Base-by-base conservation (phyloP, 2,113 vertebrate species). In the Phylloscopus trochilus region DNA sequence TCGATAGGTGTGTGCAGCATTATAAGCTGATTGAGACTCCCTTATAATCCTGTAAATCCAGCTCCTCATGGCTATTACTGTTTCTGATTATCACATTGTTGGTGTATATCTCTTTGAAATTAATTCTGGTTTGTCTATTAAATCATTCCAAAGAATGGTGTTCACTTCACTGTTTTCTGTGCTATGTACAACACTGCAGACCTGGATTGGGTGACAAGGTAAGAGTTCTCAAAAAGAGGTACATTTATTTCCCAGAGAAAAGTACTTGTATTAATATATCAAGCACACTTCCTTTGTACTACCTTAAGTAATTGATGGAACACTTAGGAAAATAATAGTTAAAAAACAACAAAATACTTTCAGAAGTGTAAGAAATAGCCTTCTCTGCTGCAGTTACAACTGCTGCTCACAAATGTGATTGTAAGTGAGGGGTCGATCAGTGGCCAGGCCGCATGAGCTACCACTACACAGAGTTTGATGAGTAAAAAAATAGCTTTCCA, bases 351-450 rank as follows among this genome's bases (percentile, higher is more conserved):
- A 46, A 30, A 37, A 18, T 31, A 19, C 78, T 83, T 91, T 60
- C 28, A 82, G 41, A 82, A 74, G 37, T 46, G 56, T 82, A 86
- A 83, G 67, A 92, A 96, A 92, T 77, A 96, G 72, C 92, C 90
- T 96, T 92, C 90, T 94, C 92, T 85, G 58, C 69, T 84, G 81
- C 80, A 91, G 52, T 59, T 37, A 59, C 24, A 78, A 68, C n/a
- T 41, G 20, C 58, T 72, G 49, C 26, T 52, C 60, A 67, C n/a
- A 87, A 78, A 68, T 0, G 0, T 41, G 66, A 64, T 23, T 14
- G 0, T 16, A 63, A 88, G 8, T 23, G 31, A 68, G 41, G 56
- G 44, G 46, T 11, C 68, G 16, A 60, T 23, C 33, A 44, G 59
- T 21, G 31, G 15, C 43, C 37, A 53, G 46, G 37, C 22, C 75